Base-by-base conservation (phyloP, 2,888 invertebrate species). In the Hypolimnas misippus region DNA sequence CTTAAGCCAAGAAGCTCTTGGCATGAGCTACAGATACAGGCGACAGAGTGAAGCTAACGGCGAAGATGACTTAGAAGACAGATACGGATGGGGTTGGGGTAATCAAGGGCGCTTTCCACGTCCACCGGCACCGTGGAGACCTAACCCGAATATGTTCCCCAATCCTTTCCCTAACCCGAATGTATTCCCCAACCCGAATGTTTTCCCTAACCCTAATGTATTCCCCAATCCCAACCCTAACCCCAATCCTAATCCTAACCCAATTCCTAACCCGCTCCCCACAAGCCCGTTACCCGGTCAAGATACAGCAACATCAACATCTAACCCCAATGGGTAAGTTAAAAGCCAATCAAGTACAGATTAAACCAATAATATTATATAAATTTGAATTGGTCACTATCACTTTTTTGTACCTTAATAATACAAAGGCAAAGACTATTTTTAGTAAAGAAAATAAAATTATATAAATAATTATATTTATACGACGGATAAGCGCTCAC, bases 21-120 rank as follows among this genome's bases (percentile, higher is more conserved):
- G 77, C 16, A 73, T 77, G 73, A 70, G 68, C 60, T 64, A 79
- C 16, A 78, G 84, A 59, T 71, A 76, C 25, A 79, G 74, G 61
- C 76, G 79, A 2, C 84, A 88, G 64, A 52, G 72, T 2, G 63
- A 68, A 16, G 68, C 72, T 12, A 71, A 25, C 25, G 25, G 71
- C 1, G 74, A 72, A 0, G 71, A 76, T 0, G 67, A 75, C 12
- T 68, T 88, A 56, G 88, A 88, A 3, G 86, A 89, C 56, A 83
- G 84, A 65, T 88, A 87, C 25, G 84, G 79, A 8, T 78, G 70
- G 72, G 68, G 72, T 33, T 67, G 71, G 25, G n/a, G 6, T 1
- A 49, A 49, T 3, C n/a, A 12, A n/a, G n/a, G 35, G n/a, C 12
- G 35, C 3, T 29, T 29, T 3, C 16, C 17, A 19, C 77, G 7